Base-by-base conservation (phyloP, 1,140 invertebrate genomes). In the Drosophila pseudoananassae region DNA sequence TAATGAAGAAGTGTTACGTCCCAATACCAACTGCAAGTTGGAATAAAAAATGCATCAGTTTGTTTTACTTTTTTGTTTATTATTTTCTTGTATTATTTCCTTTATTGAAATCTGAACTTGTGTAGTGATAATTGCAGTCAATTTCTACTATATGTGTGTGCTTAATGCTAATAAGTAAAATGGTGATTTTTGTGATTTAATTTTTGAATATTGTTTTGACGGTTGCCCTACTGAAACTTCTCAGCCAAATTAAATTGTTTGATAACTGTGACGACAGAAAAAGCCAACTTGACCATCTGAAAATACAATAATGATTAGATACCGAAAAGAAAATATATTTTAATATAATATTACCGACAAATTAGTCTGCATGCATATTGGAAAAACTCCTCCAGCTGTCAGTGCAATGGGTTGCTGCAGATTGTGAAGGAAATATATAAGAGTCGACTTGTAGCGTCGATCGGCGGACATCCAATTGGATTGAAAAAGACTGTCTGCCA, bases 241-340 rank as follows among this genome's bases (percentile, higher is more conserved):
- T 81, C 65, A 7, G 82, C 82, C 31, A 87, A 17, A 10, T 87
- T 81, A 15, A 87, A 58, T 54, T 82, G 82, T 15, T 75, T 68
- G 0, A 72, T 66, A 0, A 81, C 23, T 0, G 82, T 87, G 1
- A 87, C 70, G 2, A 87, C 82, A 2, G 78, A 71, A 53, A 87
- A 87, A 0, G 82, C 63, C 33, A 87, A 47, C 4, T 78, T 81
- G 0, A 79, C 65, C 8, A 87, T 72, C 81, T 80, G 0, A 7
- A 20, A 50, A 23, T 4, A 25, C 38, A 29, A 9, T 14, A 20
- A 4, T 20, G n/a, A 9, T 17, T 31, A 10, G 4, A 4, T 6
- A 27, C n/a, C 8, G 20, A 33, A 27, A 0, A 2, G n/a, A 0
- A 10, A 29, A 9, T 1, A 5, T 0, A 4, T 17, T 20, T 3